phyloP scores from a whole-genome alignment of 2,797 vertebrate species.

The Lycodopsis pacificus region DNA sequence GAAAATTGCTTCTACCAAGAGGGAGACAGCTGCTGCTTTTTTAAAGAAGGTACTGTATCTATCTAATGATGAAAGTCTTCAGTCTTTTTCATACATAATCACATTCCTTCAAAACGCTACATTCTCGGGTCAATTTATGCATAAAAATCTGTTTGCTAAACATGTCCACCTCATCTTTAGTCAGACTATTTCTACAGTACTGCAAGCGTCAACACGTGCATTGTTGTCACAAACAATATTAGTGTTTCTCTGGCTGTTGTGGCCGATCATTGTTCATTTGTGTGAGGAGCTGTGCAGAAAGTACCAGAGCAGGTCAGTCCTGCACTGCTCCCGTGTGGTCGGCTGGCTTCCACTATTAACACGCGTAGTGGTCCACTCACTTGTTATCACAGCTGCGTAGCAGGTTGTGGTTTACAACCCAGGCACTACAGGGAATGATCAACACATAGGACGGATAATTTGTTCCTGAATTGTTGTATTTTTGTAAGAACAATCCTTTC shows the following conservation, averaged over 20 bases:
- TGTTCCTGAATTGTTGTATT: background rate
- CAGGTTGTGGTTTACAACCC: slow-evolving; percentile 12
- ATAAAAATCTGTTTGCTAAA: background rate
- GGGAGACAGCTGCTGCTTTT: slow-evolving; percentile 92
- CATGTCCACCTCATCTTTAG: too few relatives aligned
- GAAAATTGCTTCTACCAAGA: slow-evolving; percentile 92
- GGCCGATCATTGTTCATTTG: slow-evolving; percentile 48
- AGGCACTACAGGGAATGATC: background rate
- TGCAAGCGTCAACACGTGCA: too few relatives aligned
- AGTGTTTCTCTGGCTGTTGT: background rate
- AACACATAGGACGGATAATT: background rate
- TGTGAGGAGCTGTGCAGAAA: slow-evolving; percentile 39
- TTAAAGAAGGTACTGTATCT: slow-evolving; percentile 91
- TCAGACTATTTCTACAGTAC: background rate
- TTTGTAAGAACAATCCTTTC: background rate
- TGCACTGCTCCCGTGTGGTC: slow-evolving; percentile 14
- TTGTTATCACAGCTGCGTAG: slow-evolving; percentile 10
- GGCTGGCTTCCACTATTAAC: background rate
- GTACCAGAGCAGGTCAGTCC: slow-evolving; percentile 22
- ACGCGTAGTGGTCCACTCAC: slow-evolving; percentile 3
- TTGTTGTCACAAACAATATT: background rate
- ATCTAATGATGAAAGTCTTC: background rate
- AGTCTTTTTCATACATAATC: too few relatives aligned
- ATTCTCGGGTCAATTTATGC: background rate
- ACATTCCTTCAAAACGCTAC: background rate